Conservation (phyloP, 2,888 invertebrate species). For the Eremobia ochroleuca region DNA sequence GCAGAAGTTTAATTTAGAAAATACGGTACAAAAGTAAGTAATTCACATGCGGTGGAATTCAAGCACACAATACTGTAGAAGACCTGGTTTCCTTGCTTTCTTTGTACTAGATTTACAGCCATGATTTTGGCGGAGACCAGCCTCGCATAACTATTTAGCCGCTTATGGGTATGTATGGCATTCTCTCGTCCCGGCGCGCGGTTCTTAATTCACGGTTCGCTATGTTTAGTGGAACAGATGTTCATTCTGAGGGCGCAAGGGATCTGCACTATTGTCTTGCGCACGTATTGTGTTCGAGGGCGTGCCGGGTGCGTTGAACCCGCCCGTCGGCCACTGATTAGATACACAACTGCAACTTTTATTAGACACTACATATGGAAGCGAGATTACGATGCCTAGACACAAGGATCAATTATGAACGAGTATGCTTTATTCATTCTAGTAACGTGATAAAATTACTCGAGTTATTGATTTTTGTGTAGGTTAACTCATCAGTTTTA, state of each 20-base stretch:
- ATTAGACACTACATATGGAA: slow-evolving; percentile 68
- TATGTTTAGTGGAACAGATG: slow-evolving; percentile 40
- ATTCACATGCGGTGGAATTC: slow-evolving; percentile 50
- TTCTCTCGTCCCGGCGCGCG: background rate
- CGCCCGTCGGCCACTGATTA: slow-evolving; percentile 78
- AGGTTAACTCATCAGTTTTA: background rate
- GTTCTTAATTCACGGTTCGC: slow-evolving; percentile 5
- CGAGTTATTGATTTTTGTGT: slow-evolving; percentile 7
- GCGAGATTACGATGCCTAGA: slow-evolving; percentile 53
- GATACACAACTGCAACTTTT: slow-evolving; percentile 78
- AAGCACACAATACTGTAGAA: slow-evolving; percentile 43
- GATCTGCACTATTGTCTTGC: slow-evolving; percentile 65
- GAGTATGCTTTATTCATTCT: slow-evolving; percentile 33
- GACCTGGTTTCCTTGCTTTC: slow-evolving; percentile 52
- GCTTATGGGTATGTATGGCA: slow-evolving; percentile 26
- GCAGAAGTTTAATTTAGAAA: slow-evolving; percentile 62
- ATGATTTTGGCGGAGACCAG: slow-evolving; percentile 38
- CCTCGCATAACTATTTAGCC: slow-evolving; percentile 5
- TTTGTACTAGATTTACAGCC: slow-evolving; percentile 56
- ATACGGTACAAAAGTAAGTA: slow-evolving; percentile 44
- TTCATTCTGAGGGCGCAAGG: slow-evolving; percentile 49
- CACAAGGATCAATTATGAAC: slow-evolving; percentile 41
- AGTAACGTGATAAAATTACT: slow-evolving; percentile 10
- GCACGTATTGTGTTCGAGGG: slow-evolving; percentile 67
- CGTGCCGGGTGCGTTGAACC: slow-evolving; percentile 78